Conservation (phyloP, 2,797 vertebrate species). For the Anguilla obscura region DNA sequence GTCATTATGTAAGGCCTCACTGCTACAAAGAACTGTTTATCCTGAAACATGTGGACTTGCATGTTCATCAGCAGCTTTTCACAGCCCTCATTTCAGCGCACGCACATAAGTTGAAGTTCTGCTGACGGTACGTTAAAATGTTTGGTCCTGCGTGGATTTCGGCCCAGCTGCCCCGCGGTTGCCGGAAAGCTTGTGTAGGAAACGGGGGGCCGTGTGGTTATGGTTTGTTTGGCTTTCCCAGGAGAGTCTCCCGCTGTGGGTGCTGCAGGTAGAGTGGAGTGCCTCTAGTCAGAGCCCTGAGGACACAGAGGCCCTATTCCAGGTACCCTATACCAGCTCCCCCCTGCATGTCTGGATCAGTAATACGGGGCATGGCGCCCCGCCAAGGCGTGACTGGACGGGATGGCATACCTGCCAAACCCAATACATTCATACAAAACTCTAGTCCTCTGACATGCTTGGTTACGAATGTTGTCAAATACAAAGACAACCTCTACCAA, state of each 20-base stretch:
- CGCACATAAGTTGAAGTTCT: neutral
- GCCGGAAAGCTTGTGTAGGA: neutral
- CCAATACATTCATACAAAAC: neutral
- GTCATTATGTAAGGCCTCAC: conserved; percentile 46
- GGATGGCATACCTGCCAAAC: no score
- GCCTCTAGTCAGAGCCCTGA: conserved; percentile 65
- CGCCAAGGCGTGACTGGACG: no score
- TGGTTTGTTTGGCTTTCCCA: conserved; percentile 51
- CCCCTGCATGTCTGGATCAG: neutral
- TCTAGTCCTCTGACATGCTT: neutral
- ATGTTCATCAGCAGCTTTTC: conserved; percentile 8
- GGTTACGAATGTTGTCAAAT: neutral
- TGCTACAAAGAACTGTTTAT: conserved; percentile 28
- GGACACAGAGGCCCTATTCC: conserved; percentile 80
- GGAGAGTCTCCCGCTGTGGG: conserved; percentile 85
- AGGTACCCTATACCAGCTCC: conserved; percentile 71
- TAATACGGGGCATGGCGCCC: no score
- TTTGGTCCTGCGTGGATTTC: neutral
- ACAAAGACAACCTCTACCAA: neutral
- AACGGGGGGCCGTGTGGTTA: neutral
- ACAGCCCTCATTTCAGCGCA: neutral
- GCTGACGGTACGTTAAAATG: neutral
- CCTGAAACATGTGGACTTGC: neutral
- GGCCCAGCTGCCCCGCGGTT: neutral
- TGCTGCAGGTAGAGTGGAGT: conserved; percentile 85